Percentiles rank a stretch among this genome's conserved stretches.
phyloP scores from a whole-genome alignment of 2,888 invertebrate species.

The Drosophila villosipedis region DNA sequence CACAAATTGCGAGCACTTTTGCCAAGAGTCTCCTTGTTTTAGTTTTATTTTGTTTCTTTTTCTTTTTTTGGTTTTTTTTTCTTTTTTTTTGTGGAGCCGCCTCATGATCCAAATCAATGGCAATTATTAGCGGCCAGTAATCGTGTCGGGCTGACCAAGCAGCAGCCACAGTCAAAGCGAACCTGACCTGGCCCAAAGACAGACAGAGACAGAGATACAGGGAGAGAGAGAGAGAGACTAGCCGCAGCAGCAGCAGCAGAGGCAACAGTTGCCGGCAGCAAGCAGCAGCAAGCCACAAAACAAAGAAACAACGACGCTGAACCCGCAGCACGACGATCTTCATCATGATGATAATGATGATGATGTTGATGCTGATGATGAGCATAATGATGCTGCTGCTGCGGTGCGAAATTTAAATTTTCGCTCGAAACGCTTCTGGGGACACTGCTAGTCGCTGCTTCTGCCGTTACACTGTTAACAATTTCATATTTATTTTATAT shows the following conservation, averaged over 20 bases:
- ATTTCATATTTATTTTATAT: not conserved
- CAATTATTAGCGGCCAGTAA: slow-evolving; percentile 76
- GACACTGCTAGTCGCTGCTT: slow-evolving; percentile 66
- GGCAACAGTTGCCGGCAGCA: slow-evolving; percentile 14
- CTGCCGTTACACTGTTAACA: slow-evolving; percentile 18
- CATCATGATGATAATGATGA: slow-evolving; percentile 31
- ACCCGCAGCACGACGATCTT: slow-evolving; percentile 45
- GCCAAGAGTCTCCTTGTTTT: slow-evolving; percentile 22
- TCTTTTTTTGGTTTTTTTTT: slow-evolving; percentile 14
- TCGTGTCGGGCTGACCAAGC: slow-evolving; percentile 72
- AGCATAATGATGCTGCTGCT: slow-evolving; percentile 26
- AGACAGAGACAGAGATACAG: slow-evolving; percentile 16
- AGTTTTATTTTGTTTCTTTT: slow-evolving; percentile 6
- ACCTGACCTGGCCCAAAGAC: slow-evolving; percentile 61
- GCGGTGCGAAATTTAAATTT: slow-evolving; percentile 82
- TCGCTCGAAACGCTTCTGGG: slow-evolving; percentile 82
- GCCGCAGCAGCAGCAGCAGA: slow-evolving; percentile 31
- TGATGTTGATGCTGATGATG: slow-evolving; percentile 9
- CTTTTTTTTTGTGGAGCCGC: slow-evolving; percentile 40
- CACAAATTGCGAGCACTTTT: slow-evolving; percentile 74
- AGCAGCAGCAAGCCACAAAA: slow-evolving; percentile 50
- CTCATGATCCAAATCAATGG: slow-evolving; percentile 72
- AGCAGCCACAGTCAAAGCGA: slow-evolving; percentile 18
- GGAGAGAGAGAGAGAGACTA: slow-evolving; percentile 11
- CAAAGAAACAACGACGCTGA: slow-evolving; percentile 62